Conservation (phyloP, 92 coral and sea anemone genomes). For the Muricea muricata region DNA sequence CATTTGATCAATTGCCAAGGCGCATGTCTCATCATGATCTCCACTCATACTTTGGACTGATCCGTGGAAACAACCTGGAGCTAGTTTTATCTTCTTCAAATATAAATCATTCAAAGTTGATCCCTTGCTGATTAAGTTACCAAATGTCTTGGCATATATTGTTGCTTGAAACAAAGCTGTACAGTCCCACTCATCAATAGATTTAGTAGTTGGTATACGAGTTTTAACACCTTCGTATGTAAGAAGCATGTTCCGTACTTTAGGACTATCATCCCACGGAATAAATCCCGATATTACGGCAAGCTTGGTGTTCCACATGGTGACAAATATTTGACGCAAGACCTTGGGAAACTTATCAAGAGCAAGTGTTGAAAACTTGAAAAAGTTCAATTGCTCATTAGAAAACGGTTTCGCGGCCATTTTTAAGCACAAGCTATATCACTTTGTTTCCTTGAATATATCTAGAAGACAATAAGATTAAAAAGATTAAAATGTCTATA, state of each 20-base stretch:
- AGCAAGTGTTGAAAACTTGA: conserved; percentile 30
- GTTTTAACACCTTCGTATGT: conserved; percentile 38
- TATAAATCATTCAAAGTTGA: conserved; percentile 17
- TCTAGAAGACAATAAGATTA: no score
- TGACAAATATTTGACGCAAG: conserved; percentile 25
- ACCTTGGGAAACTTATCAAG: conserved; percentile 40
- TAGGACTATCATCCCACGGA: conserved; percentile 27
- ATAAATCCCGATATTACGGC: neutral
- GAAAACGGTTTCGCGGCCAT: conserved; percentile 32
- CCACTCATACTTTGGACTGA: conserved; percentile 28
- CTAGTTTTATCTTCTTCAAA: conserved; percentile 26
- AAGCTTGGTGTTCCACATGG: conserved; percentile 38
- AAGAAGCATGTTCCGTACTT: conserved; percentile 7
- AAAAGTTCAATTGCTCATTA: conserved; percentile 37
- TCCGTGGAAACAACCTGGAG: conserved; percentile 40
- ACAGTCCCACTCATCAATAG: conserved; percentile 32
- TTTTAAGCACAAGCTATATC: neutral
- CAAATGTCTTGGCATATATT: conserved; percentile 13
- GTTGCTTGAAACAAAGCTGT: conserved; percentile 33
- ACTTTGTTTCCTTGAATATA: neutral
- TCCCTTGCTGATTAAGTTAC: neutral
- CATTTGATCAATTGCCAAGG: conserved; percentile 50
- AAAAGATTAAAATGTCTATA: no score
- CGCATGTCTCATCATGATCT: conserved; percentile 7
- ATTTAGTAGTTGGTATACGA: conserved; percentile 15